Conservation (phyloP, 1,140 invertebrate species). For the Diabrotica undecimpunctata region DNA sequence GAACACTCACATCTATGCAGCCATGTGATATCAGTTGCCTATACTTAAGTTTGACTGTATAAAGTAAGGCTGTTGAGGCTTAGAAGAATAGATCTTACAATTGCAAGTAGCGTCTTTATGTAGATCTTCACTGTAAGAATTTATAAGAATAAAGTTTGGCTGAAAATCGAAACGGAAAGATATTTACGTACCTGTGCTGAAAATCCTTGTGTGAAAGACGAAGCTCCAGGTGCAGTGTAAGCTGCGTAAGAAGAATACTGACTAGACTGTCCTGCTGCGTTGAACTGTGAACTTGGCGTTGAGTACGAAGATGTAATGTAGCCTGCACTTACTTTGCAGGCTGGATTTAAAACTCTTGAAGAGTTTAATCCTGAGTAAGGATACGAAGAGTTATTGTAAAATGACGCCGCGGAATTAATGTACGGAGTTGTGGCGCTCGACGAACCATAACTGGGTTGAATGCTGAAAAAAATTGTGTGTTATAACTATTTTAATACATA, state of each 20-base stretch:
- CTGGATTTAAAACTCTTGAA: conserved; percentile 47
- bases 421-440: conserved; percentile 39
- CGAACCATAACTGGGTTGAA: conserved; percentile 48
- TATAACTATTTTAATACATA: not conserved
- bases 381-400: conserved; percentile 46
- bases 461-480: conserved; percentile 36
- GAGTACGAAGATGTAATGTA: conserved; percentile 45
- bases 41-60: too few species aligned
- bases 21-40: too few species aligned
- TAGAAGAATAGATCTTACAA: too few species aligned
- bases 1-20: too few species aligned
- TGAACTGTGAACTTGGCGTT: conserved; percentile 52
- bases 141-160: too few species aligned
- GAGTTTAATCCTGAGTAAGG: conserved; percentile 45
- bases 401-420: conserved; percentile 41
- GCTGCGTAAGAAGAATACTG: conserved; percentile 59
- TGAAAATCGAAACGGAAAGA: too few species aligned
- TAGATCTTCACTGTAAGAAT: too few species aligned
- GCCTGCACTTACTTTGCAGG: conserved; percentile 44
- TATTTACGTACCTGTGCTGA: conserved; percentile 54
- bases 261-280: conserved; percentile 47
- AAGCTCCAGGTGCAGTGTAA: conserved; percentile 56
- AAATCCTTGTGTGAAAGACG: conserved; percentile 59
- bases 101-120: too few species aligned
- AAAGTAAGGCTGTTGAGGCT: too few species aligned